Conservation (phyloP, 2,888 invertebrate genomes). For the Platynereis dumerilii region DNA sequence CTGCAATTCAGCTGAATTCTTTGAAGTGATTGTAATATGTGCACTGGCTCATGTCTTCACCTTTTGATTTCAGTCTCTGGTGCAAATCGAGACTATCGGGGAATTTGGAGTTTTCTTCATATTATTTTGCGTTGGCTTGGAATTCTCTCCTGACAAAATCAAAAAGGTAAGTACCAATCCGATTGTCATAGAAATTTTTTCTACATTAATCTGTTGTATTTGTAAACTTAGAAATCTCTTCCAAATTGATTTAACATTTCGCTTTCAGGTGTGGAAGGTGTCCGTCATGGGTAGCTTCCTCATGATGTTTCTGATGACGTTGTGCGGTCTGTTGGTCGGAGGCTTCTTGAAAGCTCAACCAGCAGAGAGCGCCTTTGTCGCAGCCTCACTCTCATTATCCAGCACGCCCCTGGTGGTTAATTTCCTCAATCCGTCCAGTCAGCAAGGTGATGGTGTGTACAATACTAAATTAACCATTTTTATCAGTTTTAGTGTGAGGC, state of each 20-base stretch:
- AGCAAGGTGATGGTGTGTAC: slow-evolving; percentile 23
- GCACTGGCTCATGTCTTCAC: not conserved
- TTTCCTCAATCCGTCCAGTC: slow-evolving; percentile 34
- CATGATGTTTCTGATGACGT: slow-evolving; percentile 37
- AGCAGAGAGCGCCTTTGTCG: slow-evolving; percentile 39
- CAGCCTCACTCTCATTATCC: slow-evolving; percentile 42
- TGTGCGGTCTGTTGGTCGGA: slow-evolving; percentile 33
- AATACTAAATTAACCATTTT: not conserved
- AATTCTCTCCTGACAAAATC: slow-evolving; percentile 42
- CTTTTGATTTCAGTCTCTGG: slow-evolving; percentile 36
- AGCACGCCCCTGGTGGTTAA: slow-evolving; percentile 44
- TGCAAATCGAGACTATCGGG: slow-evolving; percentile 43
- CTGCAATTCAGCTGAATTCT: no score
- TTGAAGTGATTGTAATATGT: no score
- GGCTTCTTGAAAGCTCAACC: slow-evolving; percentile 23
- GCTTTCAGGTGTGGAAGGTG: slow-evolving; percentile 33
- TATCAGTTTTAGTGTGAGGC: no score
- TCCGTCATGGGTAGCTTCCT: slow-evolving; percentile 29
- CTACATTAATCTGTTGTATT: no score
- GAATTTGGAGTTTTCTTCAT: slow-evolving; percentile 47
- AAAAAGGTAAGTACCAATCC: slow-evolving; percentile 36
- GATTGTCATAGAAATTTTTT: not conserved
- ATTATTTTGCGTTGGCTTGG: slow-evolving; percentile 42
- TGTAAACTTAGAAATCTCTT: no score
- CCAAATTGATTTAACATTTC: no score